Percentiles rank a stretch among this genome's conserved stretches.
Evolutionary conservation across 1,140 invertebrate species (phyloP).

Genomic region (Anagrus nilaparvatae): DNA sequence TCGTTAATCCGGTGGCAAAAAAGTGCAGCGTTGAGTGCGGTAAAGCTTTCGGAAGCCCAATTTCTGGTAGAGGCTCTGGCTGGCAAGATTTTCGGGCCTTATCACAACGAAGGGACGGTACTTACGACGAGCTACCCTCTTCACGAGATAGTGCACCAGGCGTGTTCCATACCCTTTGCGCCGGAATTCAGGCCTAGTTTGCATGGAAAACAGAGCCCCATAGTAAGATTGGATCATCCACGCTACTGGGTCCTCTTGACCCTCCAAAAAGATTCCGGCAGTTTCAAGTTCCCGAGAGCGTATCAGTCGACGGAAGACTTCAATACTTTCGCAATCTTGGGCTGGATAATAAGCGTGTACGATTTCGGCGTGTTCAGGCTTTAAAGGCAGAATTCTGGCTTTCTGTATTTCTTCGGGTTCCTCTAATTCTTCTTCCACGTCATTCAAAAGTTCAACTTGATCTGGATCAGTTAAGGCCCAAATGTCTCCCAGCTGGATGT

Average conservation of each 20-base stretch:
- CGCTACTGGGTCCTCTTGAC: conserved; percentile 60
- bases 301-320: conserved; percentile 69
- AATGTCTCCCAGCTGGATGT: conserved; percentile 65
- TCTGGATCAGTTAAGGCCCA: conserved; percentile 54
- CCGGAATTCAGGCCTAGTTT: conserved; percentile 68
- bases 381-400: conserved; percentile 60
- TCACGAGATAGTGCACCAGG: too few relatives aligned
- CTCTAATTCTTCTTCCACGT: conserved; percentile 12
- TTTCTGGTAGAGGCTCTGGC: conserved; percentile 66
- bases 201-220: conserved; percentile 85
- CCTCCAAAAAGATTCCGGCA: conserved; percentile 61
- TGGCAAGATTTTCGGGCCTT: conserved; percentile 74
- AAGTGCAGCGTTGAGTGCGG: conserved; percentile 63
- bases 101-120: conserved; percentile 77
- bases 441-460: conserved; percentile 15
- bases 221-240: conserved; percentile 85
- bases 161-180: conserved; percentile 60
- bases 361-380: conserved; percentile 62
- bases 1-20: too few relatives aligned
- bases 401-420: too few relatives aligned
- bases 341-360: conserved; percentile 77
- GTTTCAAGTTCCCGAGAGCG: conserved; percentile 52
- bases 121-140: conserved; percentile 59
- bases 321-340: conserved; percentile 72
- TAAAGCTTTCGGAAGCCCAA: conserved; percentile 68